These are phyloP conservation scores for Ramphastos sulfuratus DNA, from an alignment of 2,113 vertebrate genomes.

Conservation along the genomic window DNA sequence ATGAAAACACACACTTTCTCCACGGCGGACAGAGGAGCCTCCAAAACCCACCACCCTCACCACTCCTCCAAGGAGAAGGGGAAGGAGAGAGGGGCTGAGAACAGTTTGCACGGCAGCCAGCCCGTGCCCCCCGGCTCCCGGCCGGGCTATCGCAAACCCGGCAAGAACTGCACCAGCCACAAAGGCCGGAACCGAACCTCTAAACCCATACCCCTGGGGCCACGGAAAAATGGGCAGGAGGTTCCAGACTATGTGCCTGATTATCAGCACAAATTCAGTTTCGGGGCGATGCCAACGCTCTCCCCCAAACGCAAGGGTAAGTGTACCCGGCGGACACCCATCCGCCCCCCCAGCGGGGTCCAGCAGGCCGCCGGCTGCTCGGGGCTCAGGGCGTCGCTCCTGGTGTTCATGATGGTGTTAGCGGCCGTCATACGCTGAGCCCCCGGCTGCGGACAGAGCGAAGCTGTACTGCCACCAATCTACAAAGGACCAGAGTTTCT, in stretches of 20 bases:
- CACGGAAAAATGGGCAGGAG: conserved; percentile 79
- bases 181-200: conserved; percentile 80
- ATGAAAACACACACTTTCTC: conserved; percentile 88
- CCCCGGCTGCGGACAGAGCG: not conserved
- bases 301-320: conserved; percentile 77
- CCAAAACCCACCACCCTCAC: conserved; percentile 81
- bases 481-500: conserved; percentile 78
- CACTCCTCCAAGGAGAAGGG: conserved; percentile 74
- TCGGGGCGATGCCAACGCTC: conserved; percentile 72
- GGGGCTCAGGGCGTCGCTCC: conserved; percentile 64
- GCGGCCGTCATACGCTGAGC: conserved; percentile 80
- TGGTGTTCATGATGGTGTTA: conserved; percentile 76
- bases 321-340: conserved; percentile 82
- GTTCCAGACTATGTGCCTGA: conserved; percentile 82
- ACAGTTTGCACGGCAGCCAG: conserved; percentile 67
- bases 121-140: conserved; percentile 75
- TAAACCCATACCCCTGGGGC: conserved; percentile 71
- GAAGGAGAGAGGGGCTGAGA: conserved; percentile 50
- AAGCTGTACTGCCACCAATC: conserved; percentile 72
- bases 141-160: conserved; percentile 70
- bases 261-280: conserved; percentile 78
- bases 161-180: conserved; percentile 87
- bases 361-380: conserved; percentile 81
- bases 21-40: conserved; percentile 82
- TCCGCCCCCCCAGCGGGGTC: conserved; percentile 88